Conservation (phyloP, 2,113 vertebrate genomes). For the Suncus etruscus region DNA sequence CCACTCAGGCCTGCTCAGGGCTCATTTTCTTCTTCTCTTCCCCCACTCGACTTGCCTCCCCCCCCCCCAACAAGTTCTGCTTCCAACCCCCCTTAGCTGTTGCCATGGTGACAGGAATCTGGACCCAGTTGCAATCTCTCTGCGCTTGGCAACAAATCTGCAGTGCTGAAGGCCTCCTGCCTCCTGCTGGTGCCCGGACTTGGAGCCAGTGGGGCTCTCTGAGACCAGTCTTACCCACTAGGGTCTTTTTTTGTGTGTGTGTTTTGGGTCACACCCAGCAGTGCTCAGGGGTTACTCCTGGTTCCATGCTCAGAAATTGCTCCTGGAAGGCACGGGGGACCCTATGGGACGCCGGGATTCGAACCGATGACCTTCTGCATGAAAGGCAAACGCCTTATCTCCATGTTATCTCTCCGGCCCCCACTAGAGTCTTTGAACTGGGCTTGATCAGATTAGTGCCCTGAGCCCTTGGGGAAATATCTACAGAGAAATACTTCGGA, state of each 20-base stretch:
- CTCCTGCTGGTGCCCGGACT: slow-evolving; percentile 62
- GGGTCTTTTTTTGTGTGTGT: no score
- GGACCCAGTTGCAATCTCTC: slow-evolving; percentile 79
- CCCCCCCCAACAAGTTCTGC: slow-evolving; percentile 52
- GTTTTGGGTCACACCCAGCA: no score
- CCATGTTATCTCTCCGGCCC: no score
- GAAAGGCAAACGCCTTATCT: no score
- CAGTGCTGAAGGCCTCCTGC: slow-evolving; percentile 67
- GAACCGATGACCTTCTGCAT: no score
- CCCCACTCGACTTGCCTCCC: not conserved
- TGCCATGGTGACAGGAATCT: slow-evolving; percentile 79
- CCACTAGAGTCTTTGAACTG: not conserved
- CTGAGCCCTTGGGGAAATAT: not conserved
- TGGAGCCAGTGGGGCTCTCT: slow-evolving; percentile 6
- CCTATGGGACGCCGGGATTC: no score
- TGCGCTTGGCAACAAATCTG: slow-evolving; percentile 72
- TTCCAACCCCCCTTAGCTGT: slow-evolving; percentile 50
- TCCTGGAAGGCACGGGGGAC: no score
- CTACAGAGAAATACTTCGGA: not conserved
- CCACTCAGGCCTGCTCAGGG: not conserved
- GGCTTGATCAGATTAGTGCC: not conserved
- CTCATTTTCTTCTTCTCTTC: slow-evolving; percentile 15
- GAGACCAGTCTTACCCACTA: slow-evolving; percentile 18
- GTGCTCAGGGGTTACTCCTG: no score
- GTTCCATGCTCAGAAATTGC: no score